Evolutionary conservation across 2,797 vertebrate genomes (phyloP), one percentile per base, ranked within the genome.

Genomic region (Bucorvus abyssinicus): DNA sequence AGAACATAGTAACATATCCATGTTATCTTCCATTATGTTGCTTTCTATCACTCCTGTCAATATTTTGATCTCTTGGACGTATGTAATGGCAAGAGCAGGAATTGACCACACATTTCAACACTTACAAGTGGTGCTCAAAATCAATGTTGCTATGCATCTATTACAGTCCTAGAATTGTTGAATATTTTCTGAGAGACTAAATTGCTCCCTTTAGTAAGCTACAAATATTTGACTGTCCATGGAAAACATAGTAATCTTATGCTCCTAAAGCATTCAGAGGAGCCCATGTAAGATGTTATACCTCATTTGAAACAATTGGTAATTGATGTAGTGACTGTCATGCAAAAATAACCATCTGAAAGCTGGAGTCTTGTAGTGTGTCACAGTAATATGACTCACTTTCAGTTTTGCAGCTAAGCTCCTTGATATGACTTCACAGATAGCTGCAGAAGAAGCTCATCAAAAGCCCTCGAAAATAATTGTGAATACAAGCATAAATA

Each of bases 131-230:
- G 8, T 64, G 34, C 5, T 64, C 4, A 36, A 45, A 89, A 53
- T 0, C 10, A 44, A 2, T 38, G 1, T 34, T 83, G 2, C 8
- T 77, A 67, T 8, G 44, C 23, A 12, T 68, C 36, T 60, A 3
- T 49, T 44, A 19, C 8, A 56, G 5, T 49, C 53, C 65, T 53
- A 36, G 26, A 56, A 12, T 75, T 0, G 1, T 1, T 60, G 14
- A 64, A 29, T 61, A 20, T 40, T 79, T 89, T 70, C 29, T 45
- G 32, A 34, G 12, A 56, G 6, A 34, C 4, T 38, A 40, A 71
- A 26, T 42, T 53, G 0, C 1, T 53, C 1, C 4, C 14, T 47
- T 84, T 29, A 60, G 2, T 65, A 73, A 78, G 56, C 27, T 68
- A 47, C 5, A 61, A 75, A 84, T 26, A 42, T 79, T 77, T 84